Percentiles rank a stretch among this genome's conserved stretches.
phyloP scores from a whole-genome alignment of 2,113 vertebrate genomes.

The Anoura caudifer region DNA sequence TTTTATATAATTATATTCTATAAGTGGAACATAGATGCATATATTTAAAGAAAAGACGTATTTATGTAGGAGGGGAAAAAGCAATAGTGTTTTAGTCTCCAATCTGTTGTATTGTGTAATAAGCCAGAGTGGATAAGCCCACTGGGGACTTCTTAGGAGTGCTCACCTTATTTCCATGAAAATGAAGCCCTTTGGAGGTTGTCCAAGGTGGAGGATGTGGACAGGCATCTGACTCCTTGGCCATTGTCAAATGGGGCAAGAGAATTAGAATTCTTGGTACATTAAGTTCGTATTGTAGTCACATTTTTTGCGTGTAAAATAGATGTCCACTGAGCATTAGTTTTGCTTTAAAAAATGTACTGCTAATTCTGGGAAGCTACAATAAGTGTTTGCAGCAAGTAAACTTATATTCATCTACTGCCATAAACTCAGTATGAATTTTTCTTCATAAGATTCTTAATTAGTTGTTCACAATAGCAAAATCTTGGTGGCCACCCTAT shows the following conservation, averaged over 20 bases:
- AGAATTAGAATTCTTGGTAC: background rate
- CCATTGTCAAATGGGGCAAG: conserved; percentile 13
- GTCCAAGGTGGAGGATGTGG: conserved; percentile 37
- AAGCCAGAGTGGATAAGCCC: background rate
- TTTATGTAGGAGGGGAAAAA: background rate
- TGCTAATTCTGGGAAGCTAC: conserved; percentile 19
- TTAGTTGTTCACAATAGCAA: background rate
- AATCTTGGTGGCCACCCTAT: background rate
- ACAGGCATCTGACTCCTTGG: background rate
- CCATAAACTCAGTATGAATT: background rate
- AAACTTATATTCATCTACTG: background rate
- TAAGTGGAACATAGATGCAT: background rate
- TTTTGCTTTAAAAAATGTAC: conserved; percentile 26
- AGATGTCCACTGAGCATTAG: conserved; percentile 21
- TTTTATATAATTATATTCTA: background rate
- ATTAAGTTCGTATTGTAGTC: conserved; percentile 3
- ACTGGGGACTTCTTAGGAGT: conserved; percentile 34
- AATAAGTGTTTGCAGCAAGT: background rate
- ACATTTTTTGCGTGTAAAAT: conserved; percentile 15
- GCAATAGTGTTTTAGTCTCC: background rate
- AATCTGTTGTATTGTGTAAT: background rate
- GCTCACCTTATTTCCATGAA: conserved; percentile 22
- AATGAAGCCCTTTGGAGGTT: conserved; percentile 35
- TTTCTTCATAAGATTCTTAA: background rate
- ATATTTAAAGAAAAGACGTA: background rate